These are phyloP conservation scores for Hypothenemus hampei DNA, from an alignment of 1,140 invertebrate genomes.

Conservation along the genomic window DNA sequence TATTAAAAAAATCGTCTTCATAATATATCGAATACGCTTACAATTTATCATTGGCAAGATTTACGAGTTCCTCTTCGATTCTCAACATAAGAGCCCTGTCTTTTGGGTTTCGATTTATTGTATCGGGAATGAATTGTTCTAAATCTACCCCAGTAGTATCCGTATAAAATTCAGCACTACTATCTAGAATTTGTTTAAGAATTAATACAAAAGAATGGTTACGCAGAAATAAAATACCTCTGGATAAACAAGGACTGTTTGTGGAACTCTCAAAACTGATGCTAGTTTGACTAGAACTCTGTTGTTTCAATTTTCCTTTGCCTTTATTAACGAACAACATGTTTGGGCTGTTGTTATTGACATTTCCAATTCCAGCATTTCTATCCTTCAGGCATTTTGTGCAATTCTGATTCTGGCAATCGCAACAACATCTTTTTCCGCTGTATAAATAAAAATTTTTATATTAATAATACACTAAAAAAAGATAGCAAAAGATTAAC, in stretches of 20 bases:
- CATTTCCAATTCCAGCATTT: conserved; percentile 40
- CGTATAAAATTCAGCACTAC: conserved; percentile 72
- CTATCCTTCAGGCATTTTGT: conserved; percentile 35
- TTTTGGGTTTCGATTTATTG: conserved; percentile 83
- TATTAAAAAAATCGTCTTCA: no score
- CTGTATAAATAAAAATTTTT: conserved; percentile 5
- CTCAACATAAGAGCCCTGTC: conserved; percentile 79
- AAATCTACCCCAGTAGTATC: conserved; percentile 79
- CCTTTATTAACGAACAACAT: conserved; percentile 48
- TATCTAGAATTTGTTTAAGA: conserved; percentile 59
- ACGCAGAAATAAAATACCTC: conserved; percentile 46
- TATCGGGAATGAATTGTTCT: conserved; percentile 82
- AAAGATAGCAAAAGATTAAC: background rate
- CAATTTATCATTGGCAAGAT: conserved; percentile 77
- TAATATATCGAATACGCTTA: conserved; percentile 48
- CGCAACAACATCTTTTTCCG: conserved; percentile 30
- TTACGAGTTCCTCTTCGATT: conserved; percentile 82
- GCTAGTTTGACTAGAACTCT: conserved; percentile 60
- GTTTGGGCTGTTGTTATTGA: conserved; percentile 34
- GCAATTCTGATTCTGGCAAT: conserved; percentile 37
- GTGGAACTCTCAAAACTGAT: conserved; percentile 55
- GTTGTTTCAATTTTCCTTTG: conserved; percentile 52
- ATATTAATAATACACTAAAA: background rate
- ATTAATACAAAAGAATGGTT: conserved; percentile 7
- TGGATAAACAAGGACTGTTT: conserved; percentile 56